Base-by-base conservation (phyloP, 2,797 vertebrate species). In the Valencia hispanica region DNA sequence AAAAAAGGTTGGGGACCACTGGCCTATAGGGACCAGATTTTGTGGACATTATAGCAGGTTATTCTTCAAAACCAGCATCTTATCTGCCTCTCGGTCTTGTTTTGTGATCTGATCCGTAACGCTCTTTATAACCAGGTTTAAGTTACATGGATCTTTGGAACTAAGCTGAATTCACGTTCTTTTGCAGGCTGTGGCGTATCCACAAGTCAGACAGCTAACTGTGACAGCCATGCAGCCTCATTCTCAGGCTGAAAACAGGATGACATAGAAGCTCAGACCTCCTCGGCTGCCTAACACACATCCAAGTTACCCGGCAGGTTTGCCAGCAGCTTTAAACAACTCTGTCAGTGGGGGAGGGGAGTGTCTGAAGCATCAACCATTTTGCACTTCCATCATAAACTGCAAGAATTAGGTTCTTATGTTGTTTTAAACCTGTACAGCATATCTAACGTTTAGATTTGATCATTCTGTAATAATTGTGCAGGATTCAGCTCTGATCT, bases 181-280 rank as follows among this genome's bases (percentile, higher is more conserved):
- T 71, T 30, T 72, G 51, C 30, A 72, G 70, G 27, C 34, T 27
- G 41, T 61, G 73, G 11, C 17, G 55, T 22, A 43, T 74, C 69
- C 34, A 32, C 63, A n/a, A 57, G 70, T 75, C 17, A 77, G 72
- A 71, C 78, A 57, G 57, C 83, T 81, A 50, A 3, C 66, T 65
- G 45, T 68, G 72, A 70, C 68, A 43, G 65, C 61, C 74, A 11
- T 79, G 78, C 86, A 75, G 79, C 87, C 85, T 91, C 91, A 89
- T 91, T 88, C 84, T 86, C 80, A 77, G 80, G 84, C 86, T 84
- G 85, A 85, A 87, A 82, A 87, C 84, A 88, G 87, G 81, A 82
- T 94, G 94, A 89, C 71, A 77, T 93, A 94, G 93, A 50, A 48
- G 80, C 18, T 83, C 69, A 91, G 92, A 90, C 91, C 91, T 91